phyloP scores from a whole-genome alignment of 2,797 vertebrate genomes.

The Limosa lapponica region DNA sequence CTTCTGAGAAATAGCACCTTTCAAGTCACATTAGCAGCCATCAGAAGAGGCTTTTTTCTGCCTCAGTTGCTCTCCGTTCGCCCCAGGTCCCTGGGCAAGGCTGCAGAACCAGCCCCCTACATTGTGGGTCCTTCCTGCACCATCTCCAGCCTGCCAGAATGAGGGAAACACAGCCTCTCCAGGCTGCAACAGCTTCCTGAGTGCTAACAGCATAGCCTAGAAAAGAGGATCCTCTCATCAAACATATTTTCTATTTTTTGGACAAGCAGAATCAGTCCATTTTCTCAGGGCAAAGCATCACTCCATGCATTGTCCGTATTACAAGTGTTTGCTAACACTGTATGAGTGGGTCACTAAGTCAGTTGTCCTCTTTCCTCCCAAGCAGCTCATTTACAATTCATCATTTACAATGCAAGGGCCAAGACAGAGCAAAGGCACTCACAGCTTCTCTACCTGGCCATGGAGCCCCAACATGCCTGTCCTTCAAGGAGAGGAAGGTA shows the following conservation, averaged over 20 bases:
- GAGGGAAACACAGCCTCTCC: neutral
- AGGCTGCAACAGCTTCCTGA: neutral
- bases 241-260: neutral
- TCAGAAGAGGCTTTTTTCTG: neutral
- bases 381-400: neutral
- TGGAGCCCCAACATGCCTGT: accelerated
- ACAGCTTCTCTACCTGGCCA: neutral
- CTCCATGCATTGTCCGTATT: accelerated
- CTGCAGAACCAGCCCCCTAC: neutral
- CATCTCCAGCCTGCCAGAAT: neutral
- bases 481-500: accelerated
- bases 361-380: neutral
- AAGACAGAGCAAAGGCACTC: neutral
- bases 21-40: neutral
- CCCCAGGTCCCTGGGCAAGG: neutral
- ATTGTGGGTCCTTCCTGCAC: neutral
- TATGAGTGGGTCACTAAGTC: neutral
- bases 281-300: neutral
- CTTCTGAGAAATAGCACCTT: neutral
- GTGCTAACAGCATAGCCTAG: neutral
- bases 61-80: accelerated
- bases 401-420: neutral
- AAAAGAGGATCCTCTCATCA: neutral
- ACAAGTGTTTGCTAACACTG: accelerated
- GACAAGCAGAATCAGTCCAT: neutral